Evolutionary conservation across 2,797 vertebrate genomes (phyloP), one percentile per base, ranked within the genome.

Genomic region (Typhlichthys eigenmanni): DNA sequence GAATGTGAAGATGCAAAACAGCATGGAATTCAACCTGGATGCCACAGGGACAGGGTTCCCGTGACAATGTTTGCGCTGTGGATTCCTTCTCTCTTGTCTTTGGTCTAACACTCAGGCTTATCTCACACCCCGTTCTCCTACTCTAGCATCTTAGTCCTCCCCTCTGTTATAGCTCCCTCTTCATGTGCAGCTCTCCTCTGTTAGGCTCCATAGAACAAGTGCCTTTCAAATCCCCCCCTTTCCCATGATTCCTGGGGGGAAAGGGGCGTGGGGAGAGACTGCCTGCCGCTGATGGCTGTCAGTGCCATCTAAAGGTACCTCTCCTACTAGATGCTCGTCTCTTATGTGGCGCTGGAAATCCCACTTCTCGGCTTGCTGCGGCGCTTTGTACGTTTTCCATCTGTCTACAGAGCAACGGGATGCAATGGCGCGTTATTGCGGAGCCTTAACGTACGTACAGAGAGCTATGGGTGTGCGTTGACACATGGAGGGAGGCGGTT

Each of bases 281-380:
- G 72, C 75, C 64, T 76, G 69, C 69, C 68, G 74, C 38, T 79
- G 64, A 70, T 17, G 66, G 74, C 67, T 84, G 74, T 81, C 82
- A 79, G 78, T 71, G 76, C 79, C 76, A 83, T 82, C 81, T 76
- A 53, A 84, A 70, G 75, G 72, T 72, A 75, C 57, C 32, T 47
- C 71, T 85, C 74, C 73, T 74, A 68, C 72, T 65, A 56, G 69
- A 70, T 72, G 68, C 32, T 63, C 76, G 59, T 77, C 70, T 75
- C 71, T 76, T 60, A 34, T 11, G 19, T 64, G 72, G 58, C 64
- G 58, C 60, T 64, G 19, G 29, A 69, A 71, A 70, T 58, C 68
- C 38, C 43, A 17, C 61, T 69, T 4, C 43, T 69, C 58, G 14
- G n/a, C 59, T 55, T 11, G 1, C 61, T 46, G 45, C 61, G 38